Conservation (phyloP, 2,888 invertebrate genomes). For the Parthenolecanium corni region DNA sequence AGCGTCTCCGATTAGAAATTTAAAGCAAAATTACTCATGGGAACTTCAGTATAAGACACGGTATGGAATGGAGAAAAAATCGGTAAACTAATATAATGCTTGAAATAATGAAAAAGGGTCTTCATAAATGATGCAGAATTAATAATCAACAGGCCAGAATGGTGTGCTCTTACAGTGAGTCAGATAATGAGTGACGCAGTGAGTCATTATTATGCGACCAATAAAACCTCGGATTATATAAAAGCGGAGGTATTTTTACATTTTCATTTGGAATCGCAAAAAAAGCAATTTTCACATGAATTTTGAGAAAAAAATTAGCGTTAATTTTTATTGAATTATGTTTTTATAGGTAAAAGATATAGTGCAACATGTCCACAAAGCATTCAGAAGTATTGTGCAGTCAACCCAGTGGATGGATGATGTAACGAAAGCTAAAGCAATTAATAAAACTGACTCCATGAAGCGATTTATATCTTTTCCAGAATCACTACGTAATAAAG, state of each 20-base stretch:
- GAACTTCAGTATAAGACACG: background rate
- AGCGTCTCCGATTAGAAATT: background rate
- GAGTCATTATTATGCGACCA: constrained; percentile 28
- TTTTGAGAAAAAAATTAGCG: too few relatives aligned
- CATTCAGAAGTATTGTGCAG: constrained; percentile 57
- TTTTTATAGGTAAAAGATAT: constrained; percentile 53
- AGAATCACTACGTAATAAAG: constrained; percentile 58
- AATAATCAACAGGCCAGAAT: background rate
- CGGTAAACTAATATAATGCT: too few relatives aligned
- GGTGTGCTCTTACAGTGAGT: background rate
- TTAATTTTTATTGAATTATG: background rate
- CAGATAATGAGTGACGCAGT: constrained; percentile 40
- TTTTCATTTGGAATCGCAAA: too few relatives aligned
- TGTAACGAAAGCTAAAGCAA: constrained; percentile 54
- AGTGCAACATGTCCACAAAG: constrained; percentile 59
- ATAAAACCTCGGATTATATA: background rate
- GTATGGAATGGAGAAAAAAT: too few relatives aligned
- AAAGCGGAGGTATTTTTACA: constrained; percentile 3
- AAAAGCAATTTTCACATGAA: too few relatives aligned
- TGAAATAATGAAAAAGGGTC: too few relatives aligned
- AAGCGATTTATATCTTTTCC: constrained; percentile 70
- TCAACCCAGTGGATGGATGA: constrained; percentile 71
- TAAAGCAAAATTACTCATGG: background rate
- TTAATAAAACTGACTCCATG: constrained; percentile 55
- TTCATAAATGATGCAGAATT: too few relatives aligned